Evolutionary conservation across 2,797 vertebrate genomes (phyloP).

Genomic region (Sylvia borin): DNA sequence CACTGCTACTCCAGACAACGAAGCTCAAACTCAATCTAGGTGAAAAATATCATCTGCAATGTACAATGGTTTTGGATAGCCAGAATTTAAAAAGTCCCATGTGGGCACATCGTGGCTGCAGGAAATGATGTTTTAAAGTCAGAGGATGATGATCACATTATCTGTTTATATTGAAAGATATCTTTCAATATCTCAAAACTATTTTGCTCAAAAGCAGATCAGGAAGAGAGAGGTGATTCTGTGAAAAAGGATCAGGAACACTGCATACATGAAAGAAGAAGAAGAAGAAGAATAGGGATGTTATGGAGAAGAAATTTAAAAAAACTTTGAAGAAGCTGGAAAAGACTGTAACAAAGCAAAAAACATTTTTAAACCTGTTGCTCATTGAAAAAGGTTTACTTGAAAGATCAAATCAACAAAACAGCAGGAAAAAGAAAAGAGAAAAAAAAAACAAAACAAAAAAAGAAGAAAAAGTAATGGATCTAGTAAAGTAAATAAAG

Average conservation of each 20-base stretch:
- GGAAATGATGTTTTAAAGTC: constrained; percentile 13
- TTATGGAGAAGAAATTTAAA: constrained; percentile 62
- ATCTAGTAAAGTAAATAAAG: neutral
- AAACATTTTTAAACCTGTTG: constrained; percentile 69
- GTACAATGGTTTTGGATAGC: neutral
- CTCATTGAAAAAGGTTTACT: constrained; percentile 70
- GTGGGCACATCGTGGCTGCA: neutral
- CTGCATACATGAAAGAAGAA: constrained; percentile 68
- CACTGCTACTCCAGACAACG: neutral
- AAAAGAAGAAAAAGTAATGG: neutral
- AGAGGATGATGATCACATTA: neutral
- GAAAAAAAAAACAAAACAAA: neutral
- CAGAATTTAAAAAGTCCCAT: neutral
- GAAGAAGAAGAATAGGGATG: constrained; percentile 67
- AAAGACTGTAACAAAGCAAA: constrained; percentile 67
- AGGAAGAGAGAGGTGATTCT: constrained; percentile 76
- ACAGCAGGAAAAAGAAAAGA: neutral
- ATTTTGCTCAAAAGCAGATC: constrained; percentile 72
- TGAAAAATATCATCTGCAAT: neutral
- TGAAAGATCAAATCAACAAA: constrained; percentile 76
- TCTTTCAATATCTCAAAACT: neutral
- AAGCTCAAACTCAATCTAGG: neutral
- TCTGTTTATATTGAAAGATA: neutral
- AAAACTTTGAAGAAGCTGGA: neutral
- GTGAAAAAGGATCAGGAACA: constrained; percentile 63